A percentile compares a stretch with the other conserved stretches of the same genome.
Evolutionary conservation across 1,140 invertebrate genomes (phyloP).

Genomic region (Mycetomoellerius zeteki): DNA sequence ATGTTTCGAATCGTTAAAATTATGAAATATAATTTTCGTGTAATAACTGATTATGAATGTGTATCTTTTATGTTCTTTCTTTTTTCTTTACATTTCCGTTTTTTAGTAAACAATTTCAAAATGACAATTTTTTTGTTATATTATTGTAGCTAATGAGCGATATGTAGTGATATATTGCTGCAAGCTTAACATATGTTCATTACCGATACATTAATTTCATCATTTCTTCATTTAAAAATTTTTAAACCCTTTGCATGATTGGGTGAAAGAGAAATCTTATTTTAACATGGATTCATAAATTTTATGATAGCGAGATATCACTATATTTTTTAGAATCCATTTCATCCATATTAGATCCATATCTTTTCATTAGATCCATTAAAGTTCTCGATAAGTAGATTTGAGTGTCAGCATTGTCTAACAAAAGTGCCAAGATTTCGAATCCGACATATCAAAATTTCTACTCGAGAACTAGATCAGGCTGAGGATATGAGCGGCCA

Average conservation of each 20-base stretch:
- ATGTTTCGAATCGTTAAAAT: too few species aligned
- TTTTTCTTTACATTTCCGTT: too few species aligned
- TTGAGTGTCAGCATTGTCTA: neutral
- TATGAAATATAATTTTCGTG: too few species aligned
- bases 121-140: too few species aligned
- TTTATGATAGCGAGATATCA: neutral
- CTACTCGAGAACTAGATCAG: constrained; percentile 52
- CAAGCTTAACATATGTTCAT: neutral
- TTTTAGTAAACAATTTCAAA: too few species aligned
- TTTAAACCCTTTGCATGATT: neutral
- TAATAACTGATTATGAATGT: too few species aligned
- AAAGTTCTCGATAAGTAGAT: neutral
- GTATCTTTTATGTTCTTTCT: too few species aligned
- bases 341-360: too few species aligned
- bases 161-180: neutral
- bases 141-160: neutral
- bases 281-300: neutral
- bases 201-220: neutral
- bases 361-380: neutral
- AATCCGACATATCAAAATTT: constrained; percentile 39
- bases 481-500: constrained; percentile 34
- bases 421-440: neutral
- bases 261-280: neutral
- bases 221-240: neutral
- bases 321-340: neutral